These are phyloP conservation scores for Hippotragus niger DNA, from an alignment of 2,113 vertebrate genomes.

Conservation along the genomic window DNA sequence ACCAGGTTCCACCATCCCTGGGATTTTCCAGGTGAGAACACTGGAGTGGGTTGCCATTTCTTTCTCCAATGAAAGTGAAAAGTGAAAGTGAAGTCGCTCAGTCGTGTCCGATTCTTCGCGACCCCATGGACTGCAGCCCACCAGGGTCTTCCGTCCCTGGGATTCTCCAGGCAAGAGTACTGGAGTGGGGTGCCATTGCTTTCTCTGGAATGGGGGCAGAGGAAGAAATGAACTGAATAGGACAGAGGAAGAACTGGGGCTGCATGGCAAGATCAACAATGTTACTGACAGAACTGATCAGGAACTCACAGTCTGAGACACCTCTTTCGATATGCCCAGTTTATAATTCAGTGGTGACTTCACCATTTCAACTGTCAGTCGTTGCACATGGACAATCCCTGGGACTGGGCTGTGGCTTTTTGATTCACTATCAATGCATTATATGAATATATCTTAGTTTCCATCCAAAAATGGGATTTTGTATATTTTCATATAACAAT, in stretches of 20 bases:
- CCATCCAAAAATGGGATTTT: background rate
- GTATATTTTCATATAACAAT: background rate
- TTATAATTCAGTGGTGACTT: background rate
- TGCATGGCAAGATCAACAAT: background rate
- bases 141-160: too few relatives aligned
- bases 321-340: background rate
- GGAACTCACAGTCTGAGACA: background rate
- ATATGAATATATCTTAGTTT: background rate
- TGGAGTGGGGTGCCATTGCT: too few relatives aligned
- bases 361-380: background rate
- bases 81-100: too few relatives aligned
- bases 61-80: too few relatives aligned
- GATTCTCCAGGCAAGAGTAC: too few relatives aligned
- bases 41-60: too few relatives aligned
- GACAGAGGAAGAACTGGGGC: background rate
- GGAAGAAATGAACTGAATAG: background rate
- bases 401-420: background rate
- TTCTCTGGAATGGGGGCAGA: background rate
- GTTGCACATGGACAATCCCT: background rate
- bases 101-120: too few relatives aligned
- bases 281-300: background rate
- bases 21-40: too few relatives aligned
- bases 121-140: too few relatives aligned
- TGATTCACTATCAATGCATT: background rate
- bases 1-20: too few relatives aligned